Base-by-base conservation (phyloP, 2,888 invertebrate species). In the Tiliacea citrago region DNA sequence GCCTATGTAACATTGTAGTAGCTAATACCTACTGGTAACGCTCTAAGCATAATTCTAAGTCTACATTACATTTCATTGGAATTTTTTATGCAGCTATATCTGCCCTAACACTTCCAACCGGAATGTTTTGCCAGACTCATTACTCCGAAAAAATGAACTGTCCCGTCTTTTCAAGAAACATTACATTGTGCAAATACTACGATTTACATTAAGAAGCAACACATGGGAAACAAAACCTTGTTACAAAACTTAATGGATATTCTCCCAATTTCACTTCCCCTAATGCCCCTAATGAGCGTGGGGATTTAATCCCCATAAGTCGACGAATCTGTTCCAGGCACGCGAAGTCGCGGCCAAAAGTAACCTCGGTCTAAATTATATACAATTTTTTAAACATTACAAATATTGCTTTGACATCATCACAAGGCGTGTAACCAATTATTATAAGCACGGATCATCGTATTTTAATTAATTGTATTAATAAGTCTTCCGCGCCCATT, bases 221-320 rank as follows among this genome's bases (percentile, higher is more conserved):
- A 68, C 69, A 69, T 70, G 68, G 60, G 45, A 60, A 68, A 53
- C 53, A 70, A 81, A 77, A 73, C 45, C 66, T 62, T 70, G n/a
- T 68, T 63, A 63, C 61, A 60, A 60, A 74, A 79, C 75, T 75
- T 86, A 82, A 86, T 82, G 77, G 71, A 70, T 72, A 57, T 75
- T 68, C 61, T 51, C 53, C 24, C 72, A 77, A 85, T 79, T 83
- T 83, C 69, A 71, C 80, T 77, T 81, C 55, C 58, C 62, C 47
- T 83, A 85, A 79, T 76, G 35, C 53, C 55, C 61, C 63, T 85
- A 86, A 86, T 75, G 79, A 80, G 76, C 78, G 58, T 51, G 60
- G 85, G 81, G 84, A 83, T 63, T 77, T 81, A 83, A 86, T 85
- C 75, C 86, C 77, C 85, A 67, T 82, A 83, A 79, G 75, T 73